Conservation (phyloP, 2,888 invertebrate species). For the Drosophila histrio region DNA sequence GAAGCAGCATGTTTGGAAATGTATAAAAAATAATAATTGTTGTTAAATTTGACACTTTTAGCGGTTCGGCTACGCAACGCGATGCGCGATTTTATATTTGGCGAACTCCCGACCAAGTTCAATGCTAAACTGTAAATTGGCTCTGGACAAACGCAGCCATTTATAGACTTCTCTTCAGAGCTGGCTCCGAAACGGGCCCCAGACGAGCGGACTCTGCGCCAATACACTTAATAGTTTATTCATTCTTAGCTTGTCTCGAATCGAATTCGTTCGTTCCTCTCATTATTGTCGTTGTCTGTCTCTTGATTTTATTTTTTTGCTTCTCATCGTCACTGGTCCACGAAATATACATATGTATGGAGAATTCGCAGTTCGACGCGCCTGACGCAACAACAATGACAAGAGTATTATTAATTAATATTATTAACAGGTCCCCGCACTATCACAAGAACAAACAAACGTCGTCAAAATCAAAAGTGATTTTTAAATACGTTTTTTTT, state of each 20-base stretch:
- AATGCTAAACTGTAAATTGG: slow-evolving; percentile 82
- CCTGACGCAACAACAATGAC: slow-evolving; percentile 28
- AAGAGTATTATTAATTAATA: slow-evolving; percentile 69
- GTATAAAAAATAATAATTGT: background rate
- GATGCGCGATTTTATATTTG: slow-evolving; percentile 46
- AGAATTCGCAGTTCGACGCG: slow-evolving; percentile 49
- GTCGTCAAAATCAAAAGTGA: slow-evolving; percentile 71
- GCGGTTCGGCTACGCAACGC: slow-evolving; percentile 23
- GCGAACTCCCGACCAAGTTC: slow-evolving; percentile 82
- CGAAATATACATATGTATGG: slow-evolving; percentile 24
- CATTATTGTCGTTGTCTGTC: slow-evolving; percentile 6
- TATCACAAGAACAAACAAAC: slow-evolving; percentile 36
- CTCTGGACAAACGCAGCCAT: slow-evolving; percentile 79
- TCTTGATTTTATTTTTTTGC: slow-evolving; percentile 23
- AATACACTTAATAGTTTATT: slow-evolving; percentile 69
- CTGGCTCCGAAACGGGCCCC: slow-evolving; percentile 25
- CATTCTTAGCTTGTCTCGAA: slow-evolving; percentile 70
- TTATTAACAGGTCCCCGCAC: slow-evolving; percentile 67
- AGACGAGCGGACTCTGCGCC: slow-evolving; percentile 7
- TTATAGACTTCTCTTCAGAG: slow-evolving; percentile 77
- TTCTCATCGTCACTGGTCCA: slow-evolving; percentile 38
- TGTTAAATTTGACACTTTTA: background rate
- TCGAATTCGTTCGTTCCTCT: slow-evolving; percentile 16
- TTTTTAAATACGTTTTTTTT: slow-evolving; percentile 60
- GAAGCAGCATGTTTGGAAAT: slow-evolving; percentile 37